Evolutionary conservation across 2,113 vertebrate genomes (phyloP).

Genomic region (Percina caprodes): DNA sequence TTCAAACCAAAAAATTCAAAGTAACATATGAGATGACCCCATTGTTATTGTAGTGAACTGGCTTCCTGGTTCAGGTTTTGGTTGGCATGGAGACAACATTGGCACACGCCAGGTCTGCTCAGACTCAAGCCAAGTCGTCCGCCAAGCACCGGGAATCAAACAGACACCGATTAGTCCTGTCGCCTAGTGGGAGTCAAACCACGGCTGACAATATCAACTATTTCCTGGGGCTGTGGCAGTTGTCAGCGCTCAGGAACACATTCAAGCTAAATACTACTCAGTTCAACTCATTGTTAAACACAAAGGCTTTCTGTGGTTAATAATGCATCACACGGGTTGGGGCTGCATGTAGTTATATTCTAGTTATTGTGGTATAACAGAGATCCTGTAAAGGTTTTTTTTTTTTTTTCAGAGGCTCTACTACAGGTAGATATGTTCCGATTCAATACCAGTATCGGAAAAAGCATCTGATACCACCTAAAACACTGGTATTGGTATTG

Average conservation of each 20-base stretch:
- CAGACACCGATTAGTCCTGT: constrained; percentile 56
- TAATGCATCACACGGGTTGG: not conserved
- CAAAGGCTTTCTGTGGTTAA: not conserved
- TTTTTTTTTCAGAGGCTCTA: not conserved
- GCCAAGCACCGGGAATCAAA: constrained; percentile 38
- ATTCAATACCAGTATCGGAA: too few species aligned
- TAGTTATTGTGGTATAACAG: not conserved
- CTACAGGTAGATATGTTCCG: too few species aligned
- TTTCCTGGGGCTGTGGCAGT: constrained; percentile 59
- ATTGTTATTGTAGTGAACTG: constrained; percentile 5
- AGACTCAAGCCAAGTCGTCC: constrained; percentile 53
- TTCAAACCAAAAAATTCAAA: not conserved
- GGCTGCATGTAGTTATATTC: not conserved
- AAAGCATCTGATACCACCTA: too few species aligned
- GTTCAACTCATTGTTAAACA: constrained; percentile 12
- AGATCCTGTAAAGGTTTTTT: not conserved
- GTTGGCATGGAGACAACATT: constrained; percentile 35
- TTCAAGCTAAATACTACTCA: constrained; percentile 27
- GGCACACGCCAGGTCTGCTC: constrained; percentile 47
- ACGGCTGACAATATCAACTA: constrained; percentile 58
- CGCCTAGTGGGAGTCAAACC: constrained; percentile 57
- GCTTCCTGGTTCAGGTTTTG: constrained; percentile 39
- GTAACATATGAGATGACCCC: not conserved
- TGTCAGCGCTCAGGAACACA: constrained; percentile 34
- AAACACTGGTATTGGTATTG: too few species aligned